Base-by-base conservation (phyloP, 2,888 invertebrate species). In the Chrysomela aeneicollis region DNA sequence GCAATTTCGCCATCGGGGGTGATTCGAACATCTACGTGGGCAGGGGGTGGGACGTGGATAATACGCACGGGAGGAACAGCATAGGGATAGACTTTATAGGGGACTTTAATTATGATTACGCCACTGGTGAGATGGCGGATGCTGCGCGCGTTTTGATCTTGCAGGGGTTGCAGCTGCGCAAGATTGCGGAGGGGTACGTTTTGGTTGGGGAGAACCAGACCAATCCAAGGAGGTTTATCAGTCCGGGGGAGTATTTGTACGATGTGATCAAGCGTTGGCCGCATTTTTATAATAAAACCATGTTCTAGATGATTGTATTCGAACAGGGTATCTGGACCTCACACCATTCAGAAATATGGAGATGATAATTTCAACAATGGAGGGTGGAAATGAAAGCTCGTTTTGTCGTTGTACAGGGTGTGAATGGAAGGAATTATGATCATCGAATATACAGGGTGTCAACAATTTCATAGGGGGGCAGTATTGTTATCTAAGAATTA, bases 171-270 rank as follows among this genome's bases (percentile, higher is more conserved):
- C 77, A 82, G 46, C 73, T 81, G 59, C 79, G 79, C 51, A 83
- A 83, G 61, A 67, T 87, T 46, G 76, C 77, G 6, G 61, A 76
- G 19, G 79, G 85, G 70, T 87, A 87, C 73, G 82, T 82, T 64
- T 70, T 87, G 47, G 82, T 87, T 15, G 84, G 84, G 17, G 86
- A 86, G 69, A 85, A 86, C 75, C 87, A 87, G 77, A 86, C 86
- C 0, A 77, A 72, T 59, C 26, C 30, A 9, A 50, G n/a, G 12
- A 49, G 67, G 0, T 84, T 85, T 0, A 73, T 74, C 26, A 87
- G 87, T 76, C 87, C 87, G 0, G 88, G 87, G 2, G 71, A 72
- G 8, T 81, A 84, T 76, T 81, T 86, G 1, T 85, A 83, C 61
- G 78, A 80, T 22, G 80, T 83, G 69, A 84, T 87, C 15, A 80